These are phyloP conservation scores for Stenodera caucasica DNA, from an alignment of 2,888 invertebrate species.

Conservation along the genomic window DNA sequence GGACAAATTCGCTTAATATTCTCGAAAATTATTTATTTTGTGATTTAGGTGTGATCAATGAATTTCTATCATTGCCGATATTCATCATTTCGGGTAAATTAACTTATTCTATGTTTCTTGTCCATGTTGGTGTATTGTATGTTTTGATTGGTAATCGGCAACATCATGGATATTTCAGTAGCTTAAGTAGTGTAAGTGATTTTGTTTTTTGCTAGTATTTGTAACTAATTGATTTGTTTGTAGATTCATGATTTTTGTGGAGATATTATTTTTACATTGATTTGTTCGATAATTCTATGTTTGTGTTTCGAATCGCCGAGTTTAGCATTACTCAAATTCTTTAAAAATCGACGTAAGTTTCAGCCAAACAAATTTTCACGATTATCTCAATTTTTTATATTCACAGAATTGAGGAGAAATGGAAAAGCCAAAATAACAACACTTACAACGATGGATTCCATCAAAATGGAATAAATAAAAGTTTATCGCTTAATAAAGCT, in stretches of 20 bases:
- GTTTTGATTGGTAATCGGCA: neutral
- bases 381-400: no score
- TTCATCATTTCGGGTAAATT: neutral
- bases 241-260: conserved; percentile 8
- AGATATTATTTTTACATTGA: neutral
- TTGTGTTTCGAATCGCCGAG: conserved; percentile 5
- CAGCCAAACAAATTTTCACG: no score
- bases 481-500: no score
- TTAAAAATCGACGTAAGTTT: neutral
- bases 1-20: neutral
- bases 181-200: neutral
- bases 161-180: neutral
- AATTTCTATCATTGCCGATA: neutral
- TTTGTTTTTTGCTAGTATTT: no score
- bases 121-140: neutral
- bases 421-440: no score
- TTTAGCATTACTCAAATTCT: neutral
- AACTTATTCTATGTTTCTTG: neutral
- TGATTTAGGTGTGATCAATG: neutral
- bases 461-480: no score
- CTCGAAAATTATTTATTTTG: neutral
- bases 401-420: no score
- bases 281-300: conserved; percentile 2
- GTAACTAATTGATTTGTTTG: neutral
- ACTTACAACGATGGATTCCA: no score